These are phyloP conservation scores for Epizoanthus ramosus DNA, from an alignment of 92 coral and sea anemone species.

Conservation along the genomic window DNA sequence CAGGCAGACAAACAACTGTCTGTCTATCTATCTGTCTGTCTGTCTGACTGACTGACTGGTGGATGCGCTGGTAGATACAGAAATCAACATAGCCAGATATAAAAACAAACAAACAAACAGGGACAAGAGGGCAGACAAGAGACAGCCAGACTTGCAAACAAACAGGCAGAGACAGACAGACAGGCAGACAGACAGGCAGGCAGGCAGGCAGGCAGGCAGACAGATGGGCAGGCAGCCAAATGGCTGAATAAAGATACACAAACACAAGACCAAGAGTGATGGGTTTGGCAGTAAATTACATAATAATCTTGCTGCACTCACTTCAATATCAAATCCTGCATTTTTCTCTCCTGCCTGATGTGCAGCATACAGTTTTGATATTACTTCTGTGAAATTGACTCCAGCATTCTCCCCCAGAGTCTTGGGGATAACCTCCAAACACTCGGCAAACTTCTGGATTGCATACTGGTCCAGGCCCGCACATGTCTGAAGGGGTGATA, in stretches of 20 bases:
- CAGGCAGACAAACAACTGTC: too few relatives aligned
- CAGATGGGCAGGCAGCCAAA: neutral
- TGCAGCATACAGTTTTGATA: slow-evolving; percentile 89
- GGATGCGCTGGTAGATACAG: too few relatives aligned
- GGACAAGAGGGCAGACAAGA: neutral
- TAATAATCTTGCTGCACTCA: neutral
- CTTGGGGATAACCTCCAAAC: slow-evolving; percentile 83
- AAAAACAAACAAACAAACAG: too few relatives aligned
- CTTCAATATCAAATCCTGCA: slow-evolving; percentile 96
- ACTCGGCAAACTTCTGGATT: slow-evolving; percentile 94
- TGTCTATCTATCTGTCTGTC: too few relatives aligned
- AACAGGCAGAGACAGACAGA: neutral
- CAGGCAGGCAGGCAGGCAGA: neutral
- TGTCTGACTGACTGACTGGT: too few relatives aligned
- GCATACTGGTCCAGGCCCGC: slow-evolving; percentile 98
- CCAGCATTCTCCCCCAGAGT: slow-evolving; percentile 95
- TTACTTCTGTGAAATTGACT: slow-evolving; percentile 87
- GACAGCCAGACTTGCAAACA: neutral
- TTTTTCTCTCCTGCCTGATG: slow-evolving; percentile 96
- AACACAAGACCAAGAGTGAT: neutral
- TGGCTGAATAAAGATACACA: neutral
- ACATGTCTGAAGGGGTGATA: slow-evolving; percentile 69
- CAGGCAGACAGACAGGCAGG: neutral
- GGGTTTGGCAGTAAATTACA: too few relatives aligned
- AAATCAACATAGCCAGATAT: too few relatives aligned